Percentiles rank a stretch among this genome's conserved stretches.
phyloP scores from a whole-genome alignment of 2,797 vertebrate species.

The Odontamblyopus lacepedii region DNA sequence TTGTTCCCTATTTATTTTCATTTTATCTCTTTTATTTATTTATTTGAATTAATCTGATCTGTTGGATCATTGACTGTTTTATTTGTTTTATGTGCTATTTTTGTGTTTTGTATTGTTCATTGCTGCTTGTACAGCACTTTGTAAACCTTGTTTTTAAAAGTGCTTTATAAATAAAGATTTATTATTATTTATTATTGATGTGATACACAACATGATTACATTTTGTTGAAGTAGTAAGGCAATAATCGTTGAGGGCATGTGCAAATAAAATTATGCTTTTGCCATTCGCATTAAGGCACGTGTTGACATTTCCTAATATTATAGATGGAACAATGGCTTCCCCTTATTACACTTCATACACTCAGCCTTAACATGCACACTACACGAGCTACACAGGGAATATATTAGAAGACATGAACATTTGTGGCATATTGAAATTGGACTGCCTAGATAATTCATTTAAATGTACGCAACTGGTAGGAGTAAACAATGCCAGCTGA shows the following conservation, averaged over 20 bases:
- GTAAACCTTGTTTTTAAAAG: too few relatives aligned
- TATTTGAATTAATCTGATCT: too few relatives aligned
- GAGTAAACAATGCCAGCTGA: background rate
- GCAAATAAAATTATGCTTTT: conserved; percentile 16
- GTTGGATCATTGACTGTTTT: too few relatives aligned
- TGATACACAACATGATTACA: background rate
- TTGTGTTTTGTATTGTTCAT: too few relatives aligned
- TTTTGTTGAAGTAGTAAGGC: too few relatives aligned
- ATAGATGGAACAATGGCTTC: background rate
- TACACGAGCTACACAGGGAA: background rate
- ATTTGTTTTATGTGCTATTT: too few relatives aligned
- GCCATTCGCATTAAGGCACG: background rate
- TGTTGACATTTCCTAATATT: conserved; percentile 20
- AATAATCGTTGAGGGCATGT: background rate
- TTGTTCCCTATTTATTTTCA: too few relatives aligned
- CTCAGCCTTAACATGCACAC: background rate
- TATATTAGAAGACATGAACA: background rate
- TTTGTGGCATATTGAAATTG: conserved; percentile 1
- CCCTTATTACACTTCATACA: background rate
- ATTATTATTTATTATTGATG: background rate
- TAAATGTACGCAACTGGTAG: background rate
- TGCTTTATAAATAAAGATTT: too few relatives aligned
- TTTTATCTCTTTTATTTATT: too few relatives aligned
- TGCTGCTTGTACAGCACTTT: too few relatives aligned
- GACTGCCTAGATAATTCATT: background rate